phyloP scores from a whole-genome alignment of 2,888 invertebrate genomes.

The Lysandra coridon region DNA sequence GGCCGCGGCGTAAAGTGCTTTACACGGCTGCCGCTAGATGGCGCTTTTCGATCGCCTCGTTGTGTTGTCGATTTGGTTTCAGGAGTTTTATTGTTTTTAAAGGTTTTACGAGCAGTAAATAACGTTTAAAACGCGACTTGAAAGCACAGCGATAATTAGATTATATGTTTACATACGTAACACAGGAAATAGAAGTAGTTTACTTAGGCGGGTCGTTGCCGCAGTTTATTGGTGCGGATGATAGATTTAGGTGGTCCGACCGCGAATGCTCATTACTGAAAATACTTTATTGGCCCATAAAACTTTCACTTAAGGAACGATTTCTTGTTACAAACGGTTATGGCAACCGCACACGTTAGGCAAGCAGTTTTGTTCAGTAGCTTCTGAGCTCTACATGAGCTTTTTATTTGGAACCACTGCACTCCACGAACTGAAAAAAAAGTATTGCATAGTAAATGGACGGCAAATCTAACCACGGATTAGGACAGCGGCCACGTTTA shows the following conservation, averaged over 20 bases:
- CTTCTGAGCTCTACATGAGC: no score
- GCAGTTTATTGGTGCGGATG: constrained; percentile 19
- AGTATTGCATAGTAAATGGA: no score
- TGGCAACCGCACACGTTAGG: background rate
- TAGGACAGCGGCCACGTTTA: no score
- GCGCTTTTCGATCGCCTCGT: constrained; percentile 51
- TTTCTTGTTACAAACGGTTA: constrained; percentile 4
- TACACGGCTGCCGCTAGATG: constrained; percentile 60
- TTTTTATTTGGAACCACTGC: no score
- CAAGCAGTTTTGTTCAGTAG: background rate
- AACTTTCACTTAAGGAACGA: background rate
- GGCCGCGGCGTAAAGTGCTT: constrained; percentile 52
- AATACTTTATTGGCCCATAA: constrained; percentile 16
- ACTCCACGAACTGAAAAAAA: no score
- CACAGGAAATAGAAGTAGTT: constrained; percentile 25
- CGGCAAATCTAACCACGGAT: no score
- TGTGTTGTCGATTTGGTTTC: constrained; percentile 27
- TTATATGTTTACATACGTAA: constrained; percentile 27
- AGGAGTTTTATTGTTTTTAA: constrained; percentile 38
- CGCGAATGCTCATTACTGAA: constrained; percentile 16
- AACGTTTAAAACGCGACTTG: constrained; percentile 30
- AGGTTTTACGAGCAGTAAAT: constrained; percentile 37
- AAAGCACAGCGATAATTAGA: constrained; percentile 18
- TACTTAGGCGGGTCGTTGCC: background rate
- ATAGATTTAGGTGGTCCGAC: constrained; percentile 16